Percentiles rank a stretch among this genome's conserved stretches.
These are phyloP conservation scores for Opisthograptis luteolata DNA, from an alignment of 2,888 invertebrate species.

Conservation along the genomic window DNA sequence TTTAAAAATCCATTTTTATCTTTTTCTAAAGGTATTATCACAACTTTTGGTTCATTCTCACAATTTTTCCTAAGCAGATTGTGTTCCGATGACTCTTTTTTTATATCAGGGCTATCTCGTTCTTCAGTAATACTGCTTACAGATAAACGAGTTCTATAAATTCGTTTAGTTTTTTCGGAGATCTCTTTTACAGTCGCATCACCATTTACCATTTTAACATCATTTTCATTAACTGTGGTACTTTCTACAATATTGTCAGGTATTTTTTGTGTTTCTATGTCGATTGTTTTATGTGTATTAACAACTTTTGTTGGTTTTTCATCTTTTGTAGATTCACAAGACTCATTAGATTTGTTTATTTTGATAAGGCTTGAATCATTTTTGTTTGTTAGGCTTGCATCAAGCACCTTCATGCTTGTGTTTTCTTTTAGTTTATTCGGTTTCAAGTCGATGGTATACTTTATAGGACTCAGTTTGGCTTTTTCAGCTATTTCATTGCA, in stretches of 20 bases:
- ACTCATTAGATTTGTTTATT: not conserved
- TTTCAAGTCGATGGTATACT: slow-evolving; percentile 8
- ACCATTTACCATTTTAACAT: not conserved
- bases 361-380: not conserved
- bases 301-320: not conserved
- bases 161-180: not conserved
- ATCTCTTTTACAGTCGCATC: slow-evolving; percentile 6
- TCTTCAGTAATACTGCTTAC: slow-evolving; percentile 2
- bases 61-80: slow-evolving; percentile 9
- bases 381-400: not conserved
- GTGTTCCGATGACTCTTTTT: slow-evolving; percentile 8
- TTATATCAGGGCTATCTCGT: slow-evolving; percentile 1
- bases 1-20: not conserved
- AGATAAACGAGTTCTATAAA: slow-evolving; percentile 10
- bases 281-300: not conserved
- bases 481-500: slow-evolving; percentile 32
- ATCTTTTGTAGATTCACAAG: not conserved
- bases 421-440: not conserved
- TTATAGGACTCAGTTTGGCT: slow-evolving; percentile 23
- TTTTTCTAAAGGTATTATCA: slow-evolving; percentile 22
- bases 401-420: not conserved
- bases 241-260: not conserved
- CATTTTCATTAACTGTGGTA: not conserved
- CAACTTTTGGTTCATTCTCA: slow-evolving; percentile 23
- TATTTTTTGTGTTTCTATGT: not conserved